phyloP scores from a whole-genome alignment of 2,888 invertebrate genomes.

The Nemotelus nigrinus region DNA sequence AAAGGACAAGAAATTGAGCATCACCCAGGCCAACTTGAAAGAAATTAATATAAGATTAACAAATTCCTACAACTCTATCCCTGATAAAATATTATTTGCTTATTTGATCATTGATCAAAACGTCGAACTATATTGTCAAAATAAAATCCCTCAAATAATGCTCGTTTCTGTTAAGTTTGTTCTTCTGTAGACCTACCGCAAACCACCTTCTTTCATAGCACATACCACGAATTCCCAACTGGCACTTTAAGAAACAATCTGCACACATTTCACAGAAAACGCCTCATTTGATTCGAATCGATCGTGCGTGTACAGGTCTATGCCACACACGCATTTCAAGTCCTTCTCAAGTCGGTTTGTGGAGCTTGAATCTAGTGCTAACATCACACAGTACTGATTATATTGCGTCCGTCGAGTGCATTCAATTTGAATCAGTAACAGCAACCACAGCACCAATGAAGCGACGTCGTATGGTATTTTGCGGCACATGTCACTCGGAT shows the following conservation, averaged over 20 bases:
- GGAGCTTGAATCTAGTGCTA: constrained; percentile 10
- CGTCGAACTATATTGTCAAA: no score
- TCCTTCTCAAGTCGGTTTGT: neutral
- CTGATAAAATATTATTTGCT: no score
- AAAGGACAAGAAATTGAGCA: no score
- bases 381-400: neutral
- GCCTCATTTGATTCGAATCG: neutral
- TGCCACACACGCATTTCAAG: constrained; percentile 36
- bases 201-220: no score
- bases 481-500: constrained; percentile 54
- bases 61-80: no score
- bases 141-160: no score
- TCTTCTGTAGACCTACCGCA: no score
- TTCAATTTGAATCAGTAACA: constrained; percentile 50
- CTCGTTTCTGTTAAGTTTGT: no score
- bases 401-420: neutral
- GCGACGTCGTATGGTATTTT: constrained; percentile 26
- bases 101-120: no score
- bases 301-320: constrained; percentile 6
- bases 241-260: constrained; percentile 23
- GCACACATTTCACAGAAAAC: constrained; percentile 7
- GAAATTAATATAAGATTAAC: no score
- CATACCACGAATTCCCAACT: constrained; percentile 20
- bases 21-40: no score
- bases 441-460: constrained; percentile 16